Conservation (phyloP, 2,797 vertebrate genomes). For the Chelmon rostratus region DNA sequence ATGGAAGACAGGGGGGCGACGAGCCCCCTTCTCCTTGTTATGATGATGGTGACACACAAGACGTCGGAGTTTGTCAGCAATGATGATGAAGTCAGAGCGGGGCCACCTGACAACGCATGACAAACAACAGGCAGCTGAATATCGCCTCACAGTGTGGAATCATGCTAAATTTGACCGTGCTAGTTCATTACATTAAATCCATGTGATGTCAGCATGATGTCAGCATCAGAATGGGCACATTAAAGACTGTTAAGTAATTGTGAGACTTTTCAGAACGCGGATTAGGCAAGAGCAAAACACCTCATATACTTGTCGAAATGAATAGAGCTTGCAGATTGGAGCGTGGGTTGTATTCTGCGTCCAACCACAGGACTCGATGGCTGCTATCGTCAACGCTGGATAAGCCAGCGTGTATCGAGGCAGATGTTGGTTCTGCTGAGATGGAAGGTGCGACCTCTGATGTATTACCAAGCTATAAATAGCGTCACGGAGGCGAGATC, state of each 20-base stretch:
- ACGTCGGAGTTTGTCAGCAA: conserved; percentile 33
- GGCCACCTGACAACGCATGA: background rate
- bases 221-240: background rate
- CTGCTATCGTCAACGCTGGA: conserved; percentile 50
- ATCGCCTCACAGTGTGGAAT: background rate
- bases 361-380: conserved; percentile 20
- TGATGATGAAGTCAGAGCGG: background rate
- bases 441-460: conserved; percentile 81
- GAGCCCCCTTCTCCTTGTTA: conserved; percentile 20
- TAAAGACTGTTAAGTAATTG: background rate
- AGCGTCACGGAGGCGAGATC: conserved; percentile 76
- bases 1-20: conserved; percentile 43
- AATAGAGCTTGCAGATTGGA: background rate
- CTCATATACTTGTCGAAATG: background rate
- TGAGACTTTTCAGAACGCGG: background rate
- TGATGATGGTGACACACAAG: conserved; percentile 17
- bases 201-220: background rate
- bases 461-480: conserved; percentile 85
- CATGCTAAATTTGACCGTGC: background rate
- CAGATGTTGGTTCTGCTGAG: conserved; percentile 80
- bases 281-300: background rate
- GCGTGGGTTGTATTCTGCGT: conserved; percentile 20
- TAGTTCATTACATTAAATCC: background rate
- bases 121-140: background rate
- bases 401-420: conserved; percentile 68